A percentile compares a stretch with the other conserved stretches of the same genome.
Conservation (phyloP, 2,888 invertebrate species). For the Gibbula magus region DNA sequence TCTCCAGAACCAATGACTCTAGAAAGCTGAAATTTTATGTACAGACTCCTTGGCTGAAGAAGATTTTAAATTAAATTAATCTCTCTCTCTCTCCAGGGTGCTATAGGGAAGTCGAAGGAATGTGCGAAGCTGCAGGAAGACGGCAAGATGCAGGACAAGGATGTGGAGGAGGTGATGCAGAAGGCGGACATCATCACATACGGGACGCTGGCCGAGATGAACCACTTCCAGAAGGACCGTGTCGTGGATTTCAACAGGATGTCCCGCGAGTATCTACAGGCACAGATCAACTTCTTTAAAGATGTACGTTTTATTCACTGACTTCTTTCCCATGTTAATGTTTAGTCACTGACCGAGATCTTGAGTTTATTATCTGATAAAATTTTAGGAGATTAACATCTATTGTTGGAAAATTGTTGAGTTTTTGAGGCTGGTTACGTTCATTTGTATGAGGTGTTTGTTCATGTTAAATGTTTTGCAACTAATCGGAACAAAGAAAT, state of each 20-base stretch:
- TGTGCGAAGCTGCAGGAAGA: constrained; percentile 88
- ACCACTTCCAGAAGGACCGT: constrained; percentile 92
- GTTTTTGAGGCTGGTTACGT: no score
- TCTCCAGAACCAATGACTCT: no score
- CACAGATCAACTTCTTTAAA: constrained; percentile 94
- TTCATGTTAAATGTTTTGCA: no score
- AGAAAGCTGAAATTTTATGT: no score
- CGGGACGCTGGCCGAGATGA: constrained; percentile 93
- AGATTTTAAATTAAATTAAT: no score
- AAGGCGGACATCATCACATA: constrained; percentile 95
- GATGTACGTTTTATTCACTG: constrained; percentile 77
- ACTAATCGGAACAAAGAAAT: no score
- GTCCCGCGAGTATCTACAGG: constrained; percentile 89
- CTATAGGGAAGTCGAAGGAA: constrained; percentile 91
- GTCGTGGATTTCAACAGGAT: constrained; percentile 89
- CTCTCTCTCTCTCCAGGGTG: constrained; percentile 70
- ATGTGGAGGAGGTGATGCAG: constrained; percentile 86
- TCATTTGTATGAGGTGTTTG: no score
- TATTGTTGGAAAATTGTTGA: no score
- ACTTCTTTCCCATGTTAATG: neutral
- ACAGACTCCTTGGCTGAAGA: no score
- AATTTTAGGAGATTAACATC: no score
- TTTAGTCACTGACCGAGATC: neutral
- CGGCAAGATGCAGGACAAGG: constrained; percentile 88
- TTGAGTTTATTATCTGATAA: neutral